A percentile compares a stretch with the other conserved stretches of the same genome.
Conservation (phyloP, 2,113 vertebrate species). For the Cyprinodon tularosa region DNA sequence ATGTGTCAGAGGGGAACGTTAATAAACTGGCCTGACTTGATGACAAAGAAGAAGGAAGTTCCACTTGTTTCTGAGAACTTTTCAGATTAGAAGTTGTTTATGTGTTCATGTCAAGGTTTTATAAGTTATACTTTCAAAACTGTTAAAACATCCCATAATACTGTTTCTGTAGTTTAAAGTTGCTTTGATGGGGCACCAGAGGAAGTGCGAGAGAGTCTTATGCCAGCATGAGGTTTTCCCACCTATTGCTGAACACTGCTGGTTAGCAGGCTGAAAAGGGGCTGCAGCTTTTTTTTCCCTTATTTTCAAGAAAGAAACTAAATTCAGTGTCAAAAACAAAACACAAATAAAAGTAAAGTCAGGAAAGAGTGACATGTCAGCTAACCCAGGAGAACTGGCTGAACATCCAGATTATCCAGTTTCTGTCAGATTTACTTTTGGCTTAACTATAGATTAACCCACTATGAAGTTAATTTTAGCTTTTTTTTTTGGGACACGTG, state of each 20-base stretch:
- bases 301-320: too few relatives aligned
- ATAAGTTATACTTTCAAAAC: neutral
- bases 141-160: neutral
- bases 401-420: too few relatives aligned
- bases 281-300: neutral
- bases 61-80: slow-evolving; percentile 7
- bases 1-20: slow-evolving; percentile 5
- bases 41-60: slow-evolving; percentile 16
- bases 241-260: neutral
- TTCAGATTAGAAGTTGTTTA: neutral
- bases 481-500: neutral
- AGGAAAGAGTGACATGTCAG: neutral
- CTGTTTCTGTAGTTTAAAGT: neutral
- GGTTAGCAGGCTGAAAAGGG: neutral
- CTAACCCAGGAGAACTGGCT: neutral
- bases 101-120: neutral
- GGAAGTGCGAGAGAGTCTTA: neutral
- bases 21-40: slow-evolving; percentile 15
- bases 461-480: neutral
- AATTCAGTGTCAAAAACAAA: neutral
- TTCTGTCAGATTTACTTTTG: neutral
- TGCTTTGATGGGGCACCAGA: neutral
- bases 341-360: neutral
- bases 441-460: neutral
- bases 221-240: neutral